Conservation (phyloP, 2,888 invertebrate genomes). For the Tridacna gigas region DNA sequence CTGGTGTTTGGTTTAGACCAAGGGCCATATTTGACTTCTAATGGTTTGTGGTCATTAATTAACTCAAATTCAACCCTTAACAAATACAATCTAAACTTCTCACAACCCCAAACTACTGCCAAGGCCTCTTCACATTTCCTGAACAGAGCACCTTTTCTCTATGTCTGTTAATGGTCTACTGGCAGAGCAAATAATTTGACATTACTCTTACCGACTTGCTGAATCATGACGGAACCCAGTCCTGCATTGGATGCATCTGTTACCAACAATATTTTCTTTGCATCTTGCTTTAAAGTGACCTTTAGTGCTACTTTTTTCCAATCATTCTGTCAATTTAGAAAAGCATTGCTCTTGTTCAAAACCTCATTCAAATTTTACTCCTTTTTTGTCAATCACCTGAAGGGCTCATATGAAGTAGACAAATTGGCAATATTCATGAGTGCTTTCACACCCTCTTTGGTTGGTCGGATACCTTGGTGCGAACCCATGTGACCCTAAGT, state of each 20-base stretch:
- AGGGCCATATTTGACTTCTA: conserved; percentile 66
- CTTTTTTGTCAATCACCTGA: conserved; percentile 37
- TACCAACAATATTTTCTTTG: neutral
- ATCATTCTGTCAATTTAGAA: conserved; percentile 21
- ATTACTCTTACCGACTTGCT: conserved; percentile 38
- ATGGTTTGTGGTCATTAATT: conserved; percentile 27
- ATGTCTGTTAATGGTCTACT: conserved; percentile 40
- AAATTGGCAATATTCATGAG: conserved; percentile 52
- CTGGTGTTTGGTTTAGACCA: conserved; percentile 68
- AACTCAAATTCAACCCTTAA: conserved; percentile 23
- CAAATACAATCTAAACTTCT: conserved; percentile 56
- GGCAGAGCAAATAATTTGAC: conserved; percentile 53
- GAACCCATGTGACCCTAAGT: conserved; percentile 53
- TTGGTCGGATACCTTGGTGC: conserved; percentile 43
- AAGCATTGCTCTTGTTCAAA: conserved; percentile 37
- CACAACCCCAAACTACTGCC: conserved; percentile 68
- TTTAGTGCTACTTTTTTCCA: too few species aligned
- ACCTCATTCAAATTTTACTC: conserved; percentile 33
- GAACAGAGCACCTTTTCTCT: conserved; percentile 52
- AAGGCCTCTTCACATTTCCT: conserved; percentile 46
- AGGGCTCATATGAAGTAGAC: conserved; percentile 52
- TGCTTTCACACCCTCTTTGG: conserved; percentile 42
- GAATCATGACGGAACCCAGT: conserved; percentile 44
- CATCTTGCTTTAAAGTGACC: neutral
- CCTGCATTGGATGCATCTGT: conserved; percentile 53